phyloP scores from a whole-genome alignment of 2,888 invertebrate genomes.

The Diaprepes abbreviatus region DNA sequence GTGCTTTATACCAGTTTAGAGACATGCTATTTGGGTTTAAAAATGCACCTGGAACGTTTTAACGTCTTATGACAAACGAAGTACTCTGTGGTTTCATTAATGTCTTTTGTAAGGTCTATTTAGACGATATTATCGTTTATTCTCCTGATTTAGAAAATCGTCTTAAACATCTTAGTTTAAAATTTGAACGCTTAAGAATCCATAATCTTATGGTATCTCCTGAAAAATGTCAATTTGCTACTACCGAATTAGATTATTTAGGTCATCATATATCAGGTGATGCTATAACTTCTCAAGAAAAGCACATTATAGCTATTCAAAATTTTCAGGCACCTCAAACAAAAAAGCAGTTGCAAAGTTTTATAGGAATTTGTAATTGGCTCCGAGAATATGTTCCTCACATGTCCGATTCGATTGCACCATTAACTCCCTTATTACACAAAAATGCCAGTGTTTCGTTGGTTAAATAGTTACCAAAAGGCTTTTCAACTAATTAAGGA shows the following conservation, averaged over 20 bases:
- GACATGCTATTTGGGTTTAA: background rate
- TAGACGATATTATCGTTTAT: background rate
- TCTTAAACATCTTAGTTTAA: background rate
- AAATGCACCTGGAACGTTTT: background rate
- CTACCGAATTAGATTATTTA: background rate
- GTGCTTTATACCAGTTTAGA: too few species aligned
- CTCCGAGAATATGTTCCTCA: background rate
- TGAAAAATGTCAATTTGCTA: background rate
- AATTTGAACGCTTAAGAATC: slow-evolving; percentile 8
- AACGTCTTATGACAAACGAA: background rate
- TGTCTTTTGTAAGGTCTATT: background rate
- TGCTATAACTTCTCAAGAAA: background rate
- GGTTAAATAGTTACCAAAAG: background rate
- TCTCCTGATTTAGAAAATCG: slow-evolving; percentile 61
- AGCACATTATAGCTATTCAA: background rate
- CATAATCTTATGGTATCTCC: background rate
- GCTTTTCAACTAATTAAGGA: background rate
- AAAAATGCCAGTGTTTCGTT: background rate
- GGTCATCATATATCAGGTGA: background rate
- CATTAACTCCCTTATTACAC: background rate
- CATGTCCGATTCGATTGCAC: background rate
- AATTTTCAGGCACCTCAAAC: background rate
- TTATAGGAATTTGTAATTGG: background rate
- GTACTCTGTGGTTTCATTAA: background rate
- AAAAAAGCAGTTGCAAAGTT: background rate